Base-by-base conservation (phyloP, 2,113 vertebrate species). In the Ardeotis arabs region DNA sequence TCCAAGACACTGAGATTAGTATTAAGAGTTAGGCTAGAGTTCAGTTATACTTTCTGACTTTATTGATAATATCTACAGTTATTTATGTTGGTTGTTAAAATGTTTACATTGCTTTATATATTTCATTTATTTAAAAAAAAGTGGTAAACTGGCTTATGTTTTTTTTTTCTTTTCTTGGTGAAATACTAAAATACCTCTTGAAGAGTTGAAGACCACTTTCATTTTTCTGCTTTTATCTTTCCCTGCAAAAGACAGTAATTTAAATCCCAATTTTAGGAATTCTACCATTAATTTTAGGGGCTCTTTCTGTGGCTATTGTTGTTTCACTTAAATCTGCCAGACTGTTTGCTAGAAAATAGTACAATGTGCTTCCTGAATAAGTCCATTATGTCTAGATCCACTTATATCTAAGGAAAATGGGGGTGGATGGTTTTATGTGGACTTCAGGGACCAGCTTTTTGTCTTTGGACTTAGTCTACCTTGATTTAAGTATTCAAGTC, bases 131-230 rank as follows among this genome's bases (percentile, higher is more conserved):
- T 88, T 7, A 18, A 14, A 62, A 72, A 62, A 29, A 12, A 0
- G 6, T 15, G 3, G 1, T 70, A 29, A 12, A 0, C 6, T 15
- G 4, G 1, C 66, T 37, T 10, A 25, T 25, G 11, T 2, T 45
- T 7, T 17, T 35, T 66, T 29, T 8, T 49, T 29, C 7, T 49
- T 21, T 11, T 1, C 4, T 35, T 58, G 3, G 7, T 69, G 17
- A 41, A 45, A 50, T 66, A 59, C 28, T 37, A 31, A 58, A 90
- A 64, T 70, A 63, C 24, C 20, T 67, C 25, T 50, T 39, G 16
- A 80, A 66, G 11, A 53, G 6, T 1, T 70, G 20, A 77, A 85
- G 63, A 63, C 8, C 6, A 14, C 19, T 88, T 56, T 68, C 0
- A 0, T 39, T 69, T 79, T 73, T 91, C 45, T 72, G 21, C 6